Percentiles rank a stretch among this genome's conserved stretches.
These are phyloP conservation scores for Chrysolina americana DNA, from an alignment of 2,888 invertebrate species.

Conservation along the genomic window DNA sequence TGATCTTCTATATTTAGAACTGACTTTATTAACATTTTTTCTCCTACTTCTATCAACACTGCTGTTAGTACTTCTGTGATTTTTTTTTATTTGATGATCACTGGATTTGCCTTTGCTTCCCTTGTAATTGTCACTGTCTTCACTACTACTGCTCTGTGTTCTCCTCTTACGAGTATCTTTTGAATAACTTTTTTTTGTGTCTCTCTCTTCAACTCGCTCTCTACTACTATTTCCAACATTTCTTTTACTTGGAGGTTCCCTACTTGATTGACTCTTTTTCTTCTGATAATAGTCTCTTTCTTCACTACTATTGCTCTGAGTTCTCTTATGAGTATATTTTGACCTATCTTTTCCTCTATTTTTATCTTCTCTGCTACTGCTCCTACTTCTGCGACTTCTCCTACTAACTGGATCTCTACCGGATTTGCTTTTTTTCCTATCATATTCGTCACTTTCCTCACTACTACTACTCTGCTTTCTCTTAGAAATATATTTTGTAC, in stretches of 20 bases:
- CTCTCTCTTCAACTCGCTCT: slow-evolving; percentile 34
- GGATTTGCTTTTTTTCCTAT: background rate
- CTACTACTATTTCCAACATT: slow-evolving; percentile 50
- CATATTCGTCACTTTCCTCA: slow-evolving; percentile 14
- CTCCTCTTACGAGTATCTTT: background rate
- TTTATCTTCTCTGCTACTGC: slow-evolving; percentile 16
- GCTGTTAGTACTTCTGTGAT: background rate
- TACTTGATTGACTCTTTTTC: background rate
- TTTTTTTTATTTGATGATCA: slow-evolving; percentile 19
- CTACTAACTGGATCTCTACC: background rate
- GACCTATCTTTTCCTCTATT: background rate
- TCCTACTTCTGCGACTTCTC: background rate
- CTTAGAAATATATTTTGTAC: background rate
- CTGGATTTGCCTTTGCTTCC: slow-evolving; percentile 3
- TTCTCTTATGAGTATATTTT: too few relatives aligned
- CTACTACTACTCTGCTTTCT: slow-evolving; percentile 33
- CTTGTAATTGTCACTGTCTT: slow-evolving; percentile 35
- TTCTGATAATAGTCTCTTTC: background rate
- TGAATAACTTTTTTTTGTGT: slow-evolving; percentile 26
- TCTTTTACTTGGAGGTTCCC: slow-evolving; percentile 15
- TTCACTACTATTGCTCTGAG: background rate
- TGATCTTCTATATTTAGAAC: slow-evolving; percentile 4
- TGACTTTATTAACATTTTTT: background rate
- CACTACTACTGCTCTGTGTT: slow-evolving; percentile 21
- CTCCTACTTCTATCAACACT: too few relatives aligned